A percentile compares a stretch with the other conserved stretches of the same genome.
Conservation (phyloP, 2,888 invertebrate genomes). For the Sturmia bella region DNA sequence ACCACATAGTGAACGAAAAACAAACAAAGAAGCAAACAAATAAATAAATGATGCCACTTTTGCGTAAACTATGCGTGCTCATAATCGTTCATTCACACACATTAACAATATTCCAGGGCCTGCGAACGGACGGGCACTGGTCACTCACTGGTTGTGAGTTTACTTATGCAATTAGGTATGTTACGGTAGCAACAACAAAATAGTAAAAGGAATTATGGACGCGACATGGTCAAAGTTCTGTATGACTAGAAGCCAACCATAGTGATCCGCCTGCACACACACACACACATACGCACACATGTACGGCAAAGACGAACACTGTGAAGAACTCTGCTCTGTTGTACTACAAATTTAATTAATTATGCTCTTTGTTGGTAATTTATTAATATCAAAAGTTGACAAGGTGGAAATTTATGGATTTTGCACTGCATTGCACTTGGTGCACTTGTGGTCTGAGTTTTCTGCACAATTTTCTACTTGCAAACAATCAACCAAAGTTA, state of each 20-base stretch:
- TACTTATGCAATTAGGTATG: slow-evolving; percentile 49
- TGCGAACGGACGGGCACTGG: slow-evolving; percentile 2
- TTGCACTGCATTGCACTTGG: slow-evolving; percentile 69
- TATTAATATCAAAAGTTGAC: slow-evolving; percentile 82
- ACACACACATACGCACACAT: too few relatives aligned
- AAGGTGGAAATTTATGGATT: slow-evolving; percentile 82
- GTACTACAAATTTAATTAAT: slow-evolving; percentile 78
- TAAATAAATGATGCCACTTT: slow-evolving; percentile 65
- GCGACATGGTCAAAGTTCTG: slow-evolving; percentile 64
- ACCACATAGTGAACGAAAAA: slow-evolving; percentile 40
- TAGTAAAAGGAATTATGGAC: slow-evolving; percentile 43
- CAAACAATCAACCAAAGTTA: slow-evolving; percentile 22
- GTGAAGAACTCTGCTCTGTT: slow-evolving; percentile 28
- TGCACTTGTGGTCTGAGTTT: slow-evolving; percentile 58
- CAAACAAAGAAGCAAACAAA: too few relatives aligned
- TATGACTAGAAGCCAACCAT: slow-evolving; percentile 51
- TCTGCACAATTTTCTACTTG: neutral
- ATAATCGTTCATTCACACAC: slow-evolving; percentile 42
- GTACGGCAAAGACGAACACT: slow-evolving; percentile 37
- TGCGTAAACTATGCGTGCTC: slow-evolving; percentile 65
- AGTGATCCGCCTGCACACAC: slow-evolving; percentile 38
- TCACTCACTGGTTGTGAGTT: slow-evolving; percentile 17
- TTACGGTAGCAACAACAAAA: slow-evolving; percentile 38
- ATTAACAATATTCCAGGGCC: neutral
- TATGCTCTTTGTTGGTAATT: slow-evolving; percentile 81